Conservation (phyloP, 1,140 invertebrate genomes). For the Tetramorium simillimum region DNA sequence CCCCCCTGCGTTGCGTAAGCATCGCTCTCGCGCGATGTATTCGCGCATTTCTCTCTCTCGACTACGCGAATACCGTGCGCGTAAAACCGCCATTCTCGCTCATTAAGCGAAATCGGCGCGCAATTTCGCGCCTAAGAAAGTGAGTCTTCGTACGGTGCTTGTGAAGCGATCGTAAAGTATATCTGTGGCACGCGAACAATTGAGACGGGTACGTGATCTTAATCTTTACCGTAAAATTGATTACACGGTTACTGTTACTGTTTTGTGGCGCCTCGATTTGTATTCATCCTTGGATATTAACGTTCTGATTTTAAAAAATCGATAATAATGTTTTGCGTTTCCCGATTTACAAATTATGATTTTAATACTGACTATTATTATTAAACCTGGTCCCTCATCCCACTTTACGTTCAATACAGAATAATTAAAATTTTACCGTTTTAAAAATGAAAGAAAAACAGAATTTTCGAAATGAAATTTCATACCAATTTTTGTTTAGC, state of each 20-base stretch:
- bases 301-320: neutral
- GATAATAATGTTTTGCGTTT: neutral
- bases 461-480: neutral
- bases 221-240: conserved; percentile 10
- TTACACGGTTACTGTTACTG: neutral
- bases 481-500: neutral
- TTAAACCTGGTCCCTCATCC: neutral
- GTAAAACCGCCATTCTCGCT: neutral
- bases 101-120: conserved; percentile 40
- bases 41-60: conserved; percentile 4
- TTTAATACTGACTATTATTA: neutral
- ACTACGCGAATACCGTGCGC: neutral
- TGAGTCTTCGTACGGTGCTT: conserved; percentile 8
- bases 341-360: neutral
- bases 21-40: conserved; percentile 24
- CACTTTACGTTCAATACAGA: neutral
- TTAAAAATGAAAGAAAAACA: neutral
- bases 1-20: conserved; percentile 46
- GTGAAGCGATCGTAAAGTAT: neutral
- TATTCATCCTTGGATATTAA: neutral
- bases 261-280: neutral
- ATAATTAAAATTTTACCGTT: neutral
- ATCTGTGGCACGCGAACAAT: neutral
- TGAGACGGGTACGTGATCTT: neutral
- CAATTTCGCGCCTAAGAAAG: conserved; percentile 35